Evolutionary conservation across 1,140 invertebrate species (phyloP).

Genomic region (Ephestia elutella): DNA sequence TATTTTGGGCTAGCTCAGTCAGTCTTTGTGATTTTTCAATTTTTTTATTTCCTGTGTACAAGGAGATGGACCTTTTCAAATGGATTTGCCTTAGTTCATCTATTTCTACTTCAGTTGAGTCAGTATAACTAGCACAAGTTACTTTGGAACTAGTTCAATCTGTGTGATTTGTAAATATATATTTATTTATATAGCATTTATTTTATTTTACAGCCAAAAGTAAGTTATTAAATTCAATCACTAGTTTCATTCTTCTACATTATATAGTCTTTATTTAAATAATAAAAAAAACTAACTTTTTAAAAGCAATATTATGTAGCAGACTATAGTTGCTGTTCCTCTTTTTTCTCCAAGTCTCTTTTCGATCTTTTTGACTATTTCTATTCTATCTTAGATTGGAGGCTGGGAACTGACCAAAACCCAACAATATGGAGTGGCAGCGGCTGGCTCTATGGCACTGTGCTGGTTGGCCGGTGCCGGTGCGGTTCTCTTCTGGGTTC

Average conservation of each 20-base stretch:
- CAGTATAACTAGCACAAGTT: too few relatives aligned
- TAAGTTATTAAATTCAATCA: neutral
- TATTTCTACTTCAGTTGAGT: neutral
- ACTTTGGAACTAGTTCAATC: too few relatives aligned
- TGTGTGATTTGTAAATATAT: too few relatives aligned
- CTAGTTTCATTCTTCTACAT: neutral
- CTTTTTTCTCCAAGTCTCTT: neutral
- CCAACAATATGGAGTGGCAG: slow-evolving; percentile 86
- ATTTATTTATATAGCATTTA: neutral
- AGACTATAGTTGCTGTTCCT: neutral
- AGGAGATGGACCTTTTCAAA: too few relatives aligned
- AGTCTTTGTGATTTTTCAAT: too few relatives aligned
- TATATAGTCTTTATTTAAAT: too few relatives aligned
- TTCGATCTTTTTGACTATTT: slow-evolving; percentile 5
- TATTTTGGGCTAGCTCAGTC: too few relatives aligned
- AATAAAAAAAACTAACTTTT: too few relatives aligned
- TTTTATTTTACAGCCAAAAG: slow-evolving; percentile 6
- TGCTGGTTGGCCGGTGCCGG: slow-evolving; percentile 90
- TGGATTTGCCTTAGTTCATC: too few relatives aligned
- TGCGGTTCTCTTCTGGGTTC: slow-evolving; percentile 88
- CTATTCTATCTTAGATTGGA: slow-evolving; percentile 40
- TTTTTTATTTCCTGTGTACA: too few relatives aligned
- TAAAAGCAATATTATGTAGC: too few relatives aligned
- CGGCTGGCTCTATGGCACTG: slow-evolving; percentile 83
- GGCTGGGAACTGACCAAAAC: slow-evolving; percentile 83